phyloP scores from a whole-genome alignment of 2,113 vertebrate genomes.

The Vimba vimba region DNA sequence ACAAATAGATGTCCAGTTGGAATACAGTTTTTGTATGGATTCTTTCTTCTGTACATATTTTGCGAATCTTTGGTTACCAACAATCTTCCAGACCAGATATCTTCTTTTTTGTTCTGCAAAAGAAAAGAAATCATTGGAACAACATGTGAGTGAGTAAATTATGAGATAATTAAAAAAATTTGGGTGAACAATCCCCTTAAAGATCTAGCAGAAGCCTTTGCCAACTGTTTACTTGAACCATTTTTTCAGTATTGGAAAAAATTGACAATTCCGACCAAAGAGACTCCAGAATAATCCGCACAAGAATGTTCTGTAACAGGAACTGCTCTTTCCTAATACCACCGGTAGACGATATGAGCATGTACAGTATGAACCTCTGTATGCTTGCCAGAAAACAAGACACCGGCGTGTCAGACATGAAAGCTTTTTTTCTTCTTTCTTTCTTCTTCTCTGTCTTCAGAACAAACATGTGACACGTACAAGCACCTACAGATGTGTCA shows the following conservation, averaged over 20 bases:
- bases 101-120: background rate
- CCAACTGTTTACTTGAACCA: background rate
- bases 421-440: slow-evolving; percentile 16
- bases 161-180: background rate
- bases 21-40: background rate
- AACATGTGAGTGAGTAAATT: background rate
- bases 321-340: background rate
- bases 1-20: background rate
- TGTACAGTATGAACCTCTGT: background rate
- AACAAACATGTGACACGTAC: background rate
- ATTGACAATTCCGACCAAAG: background rate
- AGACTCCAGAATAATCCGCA: background rate
- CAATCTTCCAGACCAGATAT: background rate
- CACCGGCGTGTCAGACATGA: background rate
- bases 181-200: background rate
- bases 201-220: background rate
- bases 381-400: slow-evolving; percentile 16
- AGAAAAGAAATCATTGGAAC: background rate
- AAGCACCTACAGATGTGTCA: slow-evolving; percentile 21
- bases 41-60: background rate
- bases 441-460: background rate
- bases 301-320: slow-evolving; percentile 18
- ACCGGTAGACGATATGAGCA: background rate
- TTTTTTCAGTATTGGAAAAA: background rate
- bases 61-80: background rate